phyloP scores from a whole-genome alignment of 2,113 vertebrate genomes.

The Hemiprocne comata region DNA sequence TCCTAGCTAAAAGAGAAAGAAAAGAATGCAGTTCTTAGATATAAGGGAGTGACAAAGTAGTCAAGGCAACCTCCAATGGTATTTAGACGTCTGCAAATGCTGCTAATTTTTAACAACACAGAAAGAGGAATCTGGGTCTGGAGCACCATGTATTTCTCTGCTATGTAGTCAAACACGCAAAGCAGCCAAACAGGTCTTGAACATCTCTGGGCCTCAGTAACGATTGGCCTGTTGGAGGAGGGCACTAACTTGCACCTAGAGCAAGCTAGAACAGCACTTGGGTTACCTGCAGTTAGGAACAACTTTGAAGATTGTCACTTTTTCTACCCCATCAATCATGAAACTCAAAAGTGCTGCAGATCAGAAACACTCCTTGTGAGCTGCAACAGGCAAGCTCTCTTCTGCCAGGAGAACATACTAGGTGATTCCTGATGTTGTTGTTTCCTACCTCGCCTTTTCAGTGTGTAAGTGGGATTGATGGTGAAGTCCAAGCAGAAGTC shows the following conservation, averaged over 20 bases:
- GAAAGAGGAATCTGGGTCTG: not conserved
- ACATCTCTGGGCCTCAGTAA: not conserved
- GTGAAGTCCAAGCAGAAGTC: not conserved
- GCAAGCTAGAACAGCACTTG: not conserved
- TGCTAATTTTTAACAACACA: not conserved
- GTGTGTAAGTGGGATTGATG: not conserved
- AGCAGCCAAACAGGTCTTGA: not conserved
- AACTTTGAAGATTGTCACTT: not conserved
- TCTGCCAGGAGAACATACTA: not conserved
- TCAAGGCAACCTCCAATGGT: not conserved
- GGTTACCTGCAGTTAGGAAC: not conserved
- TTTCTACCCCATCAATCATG: not conserved
- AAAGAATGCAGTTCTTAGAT: not conserved
- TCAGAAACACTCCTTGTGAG: accelerated
- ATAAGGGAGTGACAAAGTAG: not conserved
- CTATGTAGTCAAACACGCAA: not conserved
- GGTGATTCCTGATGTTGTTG: not conserved
- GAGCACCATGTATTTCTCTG: not conserved
- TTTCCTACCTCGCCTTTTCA: not conserved
- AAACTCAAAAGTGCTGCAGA: not conserved
- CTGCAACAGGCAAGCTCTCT: not conserved
- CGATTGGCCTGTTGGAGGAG: not conserved
- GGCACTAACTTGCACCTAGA: not conserved
- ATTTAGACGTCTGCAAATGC: not conserved
- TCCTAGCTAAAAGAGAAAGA: not conserved